These are phyloP conservation scores for Danaus chrysippus DNA, from an alignment of 2,888 invertebrate genomes.

Conservation along the genomic window DNA sequence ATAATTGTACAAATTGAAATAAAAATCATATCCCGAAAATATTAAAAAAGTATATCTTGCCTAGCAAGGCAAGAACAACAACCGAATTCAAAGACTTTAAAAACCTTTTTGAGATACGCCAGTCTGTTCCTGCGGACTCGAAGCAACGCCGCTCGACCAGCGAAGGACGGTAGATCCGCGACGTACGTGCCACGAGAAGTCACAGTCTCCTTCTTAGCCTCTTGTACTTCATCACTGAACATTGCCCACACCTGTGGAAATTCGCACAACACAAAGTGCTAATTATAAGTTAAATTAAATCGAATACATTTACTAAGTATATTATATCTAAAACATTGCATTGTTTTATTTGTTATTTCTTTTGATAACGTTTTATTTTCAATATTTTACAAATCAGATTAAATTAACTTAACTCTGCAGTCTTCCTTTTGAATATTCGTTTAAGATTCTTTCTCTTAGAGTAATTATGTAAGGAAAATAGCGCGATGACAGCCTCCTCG, in stretches of 20 bases:
- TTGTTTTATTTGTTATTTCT: background rate
- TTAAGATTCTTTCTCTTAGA: constrained; percentile 86
- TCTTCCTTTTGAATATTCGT: constrained; percentile 83
- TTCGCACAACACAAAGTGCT: too few species aligned
- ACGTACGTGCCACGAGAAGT: constrained; percentile 80
- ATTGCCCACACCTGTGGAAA: constrained; percentile 82
- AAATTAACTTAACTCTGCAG: constrained; percentile 71
- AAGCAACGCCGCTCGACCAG: constrained; percentile 85
- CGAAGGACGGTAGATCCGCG: constrained; percentile 83
- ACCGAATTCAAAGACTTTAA: background rate
- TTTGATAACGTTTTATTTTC: background rate
- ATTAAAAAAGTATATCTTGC: too few species aligned
- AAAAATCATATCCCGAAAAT: too few species aligned
- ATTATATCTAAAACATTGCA: background rate
- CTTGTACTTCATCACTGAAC: constrained; percentile 87
- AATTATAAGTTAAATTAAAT: too few species aligned
- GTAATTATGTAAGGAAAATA: constrained; percentile 88
- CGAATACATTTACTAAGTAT: too few species aligned
- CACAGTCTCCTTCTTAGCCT: constrained; percentile 84
- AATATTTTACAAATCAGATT: background rate
- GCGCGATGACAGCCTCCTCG: constrained; percentile 87
- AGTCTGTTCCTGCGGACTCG: constrained; percentile 83
- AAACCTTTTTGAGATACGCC: constrained; percentile 78
- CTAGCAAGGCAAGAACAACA: background rate
- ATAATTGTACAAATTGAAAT: too few species aligned